These are phyloP conservation scores for human DNA, from an alignment of 2,113 vertebrate species.

Conservation along the genomic window DNA sequence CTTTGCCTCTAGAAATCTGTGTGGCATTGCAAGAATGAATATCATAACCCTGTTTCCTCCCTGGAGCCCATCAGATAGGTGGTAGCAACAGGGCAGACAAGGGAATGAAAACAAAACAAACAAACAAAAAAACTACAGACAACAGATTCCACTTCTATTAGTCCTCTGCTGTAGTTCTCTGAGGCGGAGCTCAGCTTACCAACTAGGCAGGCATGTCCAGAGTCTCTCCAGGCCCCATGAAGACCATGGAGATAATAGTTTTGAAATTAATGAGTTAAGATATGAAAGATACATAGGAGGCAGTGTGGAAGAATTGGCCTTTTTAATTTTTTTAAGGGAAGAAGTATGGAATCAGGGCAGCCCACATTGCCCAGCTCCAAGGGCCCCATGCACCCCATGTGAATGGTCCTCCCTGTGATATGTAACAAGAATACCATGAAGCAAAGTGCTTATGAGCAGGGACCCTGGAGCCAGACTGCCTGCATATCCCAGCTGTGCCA, in stretches of 20 bases:
- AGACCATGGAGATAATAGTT: neutral
- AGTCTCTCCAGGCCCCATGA: neutral
- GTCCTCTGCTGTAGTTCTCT: neutral
- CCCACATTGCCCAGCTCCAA: neutral
- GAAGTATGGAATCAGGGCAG: neutral
- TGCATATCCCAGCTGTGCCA: neutral
- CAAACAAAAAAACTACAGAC: neutral
- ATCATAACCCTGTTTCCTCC: neutral
- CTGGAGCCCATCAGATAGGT: neutral
- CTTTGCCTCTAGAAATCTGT: neutral
- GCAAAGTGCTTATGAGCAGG: neutral
- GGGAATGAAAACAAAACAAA: neutral
- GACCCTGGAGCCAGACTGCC: neutral
- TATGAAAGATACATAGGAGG: neutral
- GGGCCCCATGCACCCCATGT: neutral
- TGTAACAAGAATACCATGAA: neutral
- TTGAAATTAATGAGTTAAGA: neutral
- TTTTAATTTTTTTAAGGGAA: neutral
- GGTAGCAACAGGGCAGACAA: neutral
- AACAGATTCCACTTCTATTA: rapidly evolving
- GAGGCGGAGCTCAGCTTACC: neutral
- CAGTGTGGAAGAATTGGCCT: neutral
- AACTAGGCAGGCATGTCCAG: neutral
- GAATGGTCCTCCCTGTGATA: neutral
- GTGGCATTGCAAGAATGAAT: neutral